Conservation (phyloP, 1,140 invertebrate species). For the Drosophila neocordata region DNA sequence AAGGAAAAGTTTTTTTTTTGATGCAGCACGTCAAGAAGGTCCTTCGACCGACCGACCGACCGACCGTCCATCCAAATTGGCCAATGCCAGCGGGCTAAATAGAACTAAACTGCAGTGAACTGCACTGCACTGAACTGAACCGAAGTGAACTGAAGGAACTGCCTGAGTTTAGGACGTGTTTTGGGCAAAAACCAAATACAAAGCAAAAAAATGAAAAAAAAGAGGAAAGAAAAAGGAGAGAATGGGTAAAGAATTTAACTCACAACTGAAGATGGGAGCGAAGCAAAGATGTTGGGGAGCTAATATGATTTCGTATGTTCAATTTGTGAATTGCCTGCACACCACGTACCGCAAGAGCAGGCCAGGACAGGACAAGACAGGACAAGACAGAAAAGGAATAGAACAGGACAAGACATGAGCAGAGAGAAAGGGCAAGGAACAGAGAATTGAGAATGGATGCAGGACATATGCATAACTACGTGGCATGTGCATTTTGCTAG, state of each 20-base stretch:
- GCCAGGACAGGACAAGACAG: background rate
- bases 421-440: conserved; percentile 7
- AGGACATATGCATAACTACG: conserved; percentile 76
- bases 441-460: conserved; percentile 9
- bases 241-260: conserved; percentile 22
- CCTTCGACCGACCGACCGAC: conserved; percentile 2
- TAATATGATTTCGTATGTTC: conserved; percentile 78
- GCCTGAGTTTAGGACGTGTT: conserved; percentile 56
- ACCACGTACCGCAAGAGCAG: conserved; percentile 37
- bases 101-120: conserved; percentile 2
- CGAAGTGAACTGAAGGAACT: conserved; percentile 5
- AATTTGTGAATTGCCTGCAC: conserved; percentile 73
- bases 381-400: conserved; percentile 17
- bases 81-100: conserved; percentile 64
- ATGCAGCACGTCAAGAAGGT: conserved; percentile 61
- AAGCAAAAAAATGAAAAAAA: background rate
- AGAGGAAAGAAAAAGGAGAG: conserved; percentile 63
- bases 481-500: conserved; percentile 69
- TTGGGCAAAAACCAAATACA: conserved; percentile 8
- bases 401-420: conserved; percentile 49
- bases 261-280: conserved; percentile 5
- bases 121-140: conserved; percentile 1
- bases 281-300: conserved; percentile 28
- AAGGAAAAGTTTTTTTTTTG: conserved; percentile 55
- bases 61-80: conserved; percentile 42